Evolutionary conservation across 2,113 vertebrate genomes (phyloP), one percentile per base, ranked within the genome.

Genomic region (Zingel zingel): DNA sequence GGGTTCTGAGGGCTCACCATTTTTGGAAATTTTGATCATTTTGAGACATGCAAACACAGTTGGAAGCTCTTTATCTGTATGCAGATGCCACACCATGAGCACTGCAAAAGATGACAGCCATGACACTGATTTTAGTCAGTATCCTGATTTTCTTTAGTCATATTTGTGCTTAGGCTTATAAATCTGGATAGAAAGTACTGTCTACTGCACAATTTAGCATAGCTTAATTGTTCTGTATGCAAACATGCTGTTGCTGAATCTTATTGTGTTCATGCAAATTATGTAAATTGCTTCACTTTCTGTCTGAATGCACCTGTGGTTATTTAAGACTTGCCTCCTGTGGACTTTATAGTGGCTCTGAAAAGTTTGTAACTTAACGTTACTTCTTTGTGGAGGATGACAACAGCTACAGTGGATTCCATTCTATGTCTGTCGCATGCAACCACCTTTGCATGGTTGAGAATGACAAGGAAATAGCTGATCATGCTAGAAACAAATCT

Each of bases 101-200:
- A 10, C 33, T 68, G 36, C 65, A 68, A 13, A 70, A 73, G 58
- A 45, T 53, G 76, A 79, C 56, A 65, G 71, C 19, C 51, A 8
- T 45, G 23, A 75, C 51, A 75, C 8, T 65, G 61, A 82, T 69
- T 82, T 82, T 43, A 58, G 59, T 79, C 16, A 5, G 57, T 54
- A 65, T 63, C 62, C 70, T 10, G 33, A 47, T 71, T 71, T 69
- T 36, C 10, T 78, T 45, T 43, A n/a, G 23, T 62, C 16, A 19
- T 21, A 66, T 68, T 59, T 39, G 5, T 50, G 63, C 62, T 61
- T 58, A 59, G 16, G 61, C 65, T 77, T 64, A 66, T 21, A 67
- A 6, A 54, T 71, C 64, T 30, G 27, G 36, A 75, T 66, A n/a
- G 23, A 45, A 58, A 67, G 72, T 19, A 27, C 54, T 5, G 23